These are phyloP conservation scores for Dunckerocampus dactyliophorus DNA, from an alignment of 2,113 vertebrate species.

Conservation along the genomic window DNA sequence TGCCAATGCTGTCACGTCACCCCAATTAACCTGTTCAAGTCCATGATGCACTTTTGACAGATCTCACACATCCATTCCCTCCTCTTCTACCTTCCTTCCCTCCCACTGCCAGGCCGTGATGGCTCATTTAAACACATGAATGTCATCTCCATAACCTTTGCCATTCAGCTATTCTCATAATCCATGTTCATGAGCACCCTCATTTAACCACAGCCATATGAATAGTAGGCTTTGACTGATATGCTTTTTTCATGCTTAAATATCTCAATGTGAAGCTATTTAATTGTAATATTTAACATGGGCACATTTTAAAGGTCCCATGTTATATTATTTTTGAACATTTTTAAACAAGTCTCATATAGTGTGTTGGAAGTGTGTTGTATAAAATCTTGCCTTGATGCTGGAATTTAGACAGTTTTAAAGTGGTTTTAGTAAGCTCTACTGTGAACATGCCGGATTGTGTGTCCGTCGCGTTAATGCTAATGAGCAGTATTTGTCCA, in stretches of 20 bases:
- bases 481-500: too few relatives aligned
- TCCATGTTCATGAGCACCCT: slow-evolving; percentile 23
- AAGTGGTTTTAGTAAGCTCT: too few relatives aligned
- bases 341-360: too few relatives aligned
- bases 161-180: slow-evolving; percentile 34
- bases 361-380: too few relatives aligned
- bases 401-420: too few relatives aligned
- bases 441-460: too few relatives aligned
- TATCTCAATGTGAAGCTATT: slow-evolving; percentile 3
- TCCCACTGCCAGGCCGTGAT: slow-evolving; percentile 7
- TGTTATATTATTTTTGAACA: too few relatives aligned
- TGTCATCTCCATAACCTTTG: slow-evolving; percentile 28
- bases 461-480: too few relatives aligned
- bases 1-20: slow-evolving; percentile 47
- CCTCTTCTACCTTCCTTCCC: neutral
- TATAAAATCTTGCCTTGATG: too few relatives aligned
- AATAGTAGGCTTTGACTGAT: slow-evolving; percentile 34
- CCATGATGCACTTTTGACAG: slow-evolving; percentile 57
- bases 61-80: slow-evolving; percentile 36
- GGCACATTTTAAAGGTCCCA: too few relatives aligned
- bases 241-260: neutral
- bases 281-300: neutral
- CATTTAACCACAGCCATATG: slow-evolving; percentile 17
- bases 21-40: slow-evolving; percentile 62
- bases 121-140: slow-evolving; percentile 36